Evolutionary conservation across 2,797 vertebrate genomes (phyloP).

Genomic region (Chaunax sp.): DNA sequence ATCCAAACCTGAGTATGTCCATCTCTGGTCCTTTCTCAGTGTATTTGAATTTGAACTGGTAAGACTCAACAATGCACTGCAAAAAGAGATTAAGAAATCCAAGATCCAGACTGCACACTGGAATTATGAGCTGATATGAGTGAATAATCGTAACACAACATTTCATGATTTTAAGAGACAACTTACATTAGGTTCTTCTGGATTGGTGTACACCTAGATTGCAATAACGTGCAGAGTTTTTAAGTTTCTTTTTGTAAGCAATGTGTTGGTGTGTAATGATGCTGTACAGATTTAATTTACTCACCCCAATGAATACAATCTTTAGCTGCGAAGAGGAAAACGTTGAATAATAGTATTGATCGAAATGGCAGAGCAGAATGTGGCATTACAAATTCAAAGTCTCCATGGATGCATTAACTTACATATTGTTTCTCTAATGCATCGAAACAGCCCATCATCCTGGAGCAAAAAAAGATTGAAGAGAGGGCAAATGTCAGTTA

Average conservation of each 20-base stretch:
- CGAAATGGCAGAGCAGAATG: background rate
- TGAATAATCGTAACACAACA: background rate
- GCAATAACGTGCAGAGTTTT: background rate
- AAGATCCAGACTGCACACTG: background rate
- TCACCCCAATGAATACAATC: conserved; percentile 84
- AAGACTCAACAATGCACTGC: conserved; percentile 93
- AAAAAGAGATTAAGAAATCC: conserved; percentile 28
- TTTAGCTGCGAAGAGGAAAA: conserved; percentile 77
- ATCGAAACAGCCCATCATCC: conserved; percentile 96
- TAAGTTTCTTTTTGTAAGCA: background rate
- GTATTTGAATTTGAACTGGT: conserved; percentile 97
- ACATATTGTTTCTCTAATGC: conserved; percentile 95
- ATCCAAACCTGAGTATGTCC: conserved; percentile 79
- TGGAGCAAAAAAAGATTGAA: conserved; percentile 55
- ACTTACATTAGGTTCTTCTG: conserved; percentile 82
- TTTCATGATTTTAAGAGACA: conserved; percentile 1
- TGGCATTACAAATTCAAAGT: conserved; percentile 6
- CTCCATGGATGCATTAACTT: conserved; percentile 74
- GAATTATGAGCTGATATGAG: background rate
- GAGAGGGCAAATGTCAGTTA: background rate
- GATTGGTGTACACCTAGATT: conserved; percentile 82
- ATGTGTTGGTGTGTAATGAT: background rate
- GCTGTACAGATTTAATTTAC: conserved; percentile 33
- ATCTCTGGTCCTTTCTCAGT: conserved; percentile 86
- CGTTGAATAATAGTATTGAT: conserved; percentile 2